These are phyloP conservation scores for Potamilus streckersoni DNA, from an alignment of 1,140 invertebrate genomes.

Conservation along the genomic window DNA sequence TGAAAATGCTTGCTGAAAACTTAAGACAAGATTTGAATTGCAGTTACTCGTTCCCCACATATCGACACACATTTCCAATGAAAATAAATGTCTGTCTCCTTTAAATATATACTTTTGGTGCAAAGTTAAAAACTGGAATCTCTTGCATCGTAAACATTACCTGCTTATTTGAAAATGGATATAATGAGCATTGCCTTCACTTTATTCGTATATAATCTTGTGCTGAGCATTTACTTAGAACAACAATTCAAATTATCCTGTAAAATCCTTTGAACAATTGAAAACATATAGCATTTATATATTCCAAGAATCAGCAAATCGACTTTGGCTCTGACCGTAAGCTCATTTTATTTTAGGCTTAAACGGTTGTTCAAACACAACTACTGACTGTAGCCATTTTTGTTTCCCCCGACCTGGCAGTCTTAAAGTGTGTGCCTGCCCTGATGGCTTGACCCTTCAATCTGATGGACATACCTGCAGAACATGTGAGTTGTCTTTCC, in stretches of 20 bases:
- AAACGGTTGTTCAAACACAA: conserved; percentile 70
- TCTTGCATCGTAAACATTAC: no score
- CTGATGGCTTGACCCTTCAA: conserved; percentile 78
- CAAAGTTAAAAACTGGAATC: no score
- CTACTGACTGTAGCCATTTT: conserved; percentile 87
- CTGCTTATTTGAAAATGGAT: no score
- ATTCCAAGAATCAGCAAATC: not conserved
- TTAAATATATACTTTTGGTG: no score
- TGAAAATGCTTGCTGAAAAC: no score
- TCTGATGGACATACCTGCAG: conserved; percentile 82
- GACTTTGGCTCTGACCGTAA: not conserved
- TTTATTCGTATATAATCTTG: not conserved
- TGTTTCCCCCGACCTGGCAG: conserved; percentile 82
- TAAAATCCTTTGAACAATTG: not conserved
- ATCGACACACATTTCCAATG: no score
- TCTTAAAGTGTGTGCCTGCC: conserved; percentile 84
- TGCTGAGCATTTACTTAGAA: not conserved
- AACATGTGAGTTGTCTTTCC: conserved; percentile 27
- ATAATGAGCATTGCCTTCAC: no score
- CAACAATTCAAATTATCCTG: no score
- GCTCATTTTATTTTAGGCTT: conserved; percentile 26
- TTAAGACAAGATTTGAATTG: no score
- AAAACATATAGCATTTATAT: not conserved
- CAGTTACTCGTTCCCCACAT: no score
- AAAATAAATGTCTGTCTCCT: no score